Evolutionary conservation across 2,113 vertebrate genomes (phyloP), one percentile per base, ranked within the genome.

Genomic region (Stegostoma tigrinum): DNA sequence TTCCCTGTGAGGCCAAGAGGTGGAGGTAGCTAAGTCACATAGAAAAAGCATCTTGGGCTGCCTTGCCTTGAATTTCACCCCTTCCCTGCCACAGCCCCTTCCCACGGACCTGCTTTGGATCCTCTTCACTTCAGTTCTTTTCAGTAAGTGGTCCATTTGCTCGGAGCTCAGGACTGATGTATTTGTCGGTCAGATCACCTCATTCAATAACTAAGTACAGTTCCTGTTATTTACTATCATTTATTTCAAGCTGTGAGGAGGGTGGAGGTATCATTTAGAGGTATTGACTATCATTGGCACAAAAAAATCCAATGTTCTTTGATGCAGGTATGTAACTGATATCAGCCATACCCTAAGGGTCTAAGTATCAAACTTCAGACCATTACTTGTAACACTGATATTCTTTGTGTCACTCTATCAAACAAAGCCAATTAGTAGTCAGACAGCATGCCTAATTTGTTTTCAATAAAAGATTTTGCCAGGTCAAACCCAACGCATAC

Each of bases 341-440:
- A 94, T 94, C 66, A 68, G 64, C 21, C 27, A 68, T 68, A 94
- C 66, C 91, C 38, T 94, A 38, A 94, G 70, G 66, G 91, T 94
- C 38, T 67, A 45, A 42, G 38, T 70, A 67, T 55, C 64, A 68
- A 67, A 94, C 66, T 70, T 94, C 91, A 94, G 66, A 45, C 91
- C 24, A 68, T 24, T 38, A 70, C 64, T 68, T 42, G n/a, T 38
- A 93, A 1, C 66, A 68, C 64, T 42, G 91, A 94, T 94, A 94
- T 94, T 94, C 64, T 94, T 34, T 64, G 61, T 38, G n/a, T 21
- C 90, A 68, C 38, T 24, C 68, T 38, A 70, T 45, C n/a, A 94
- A 68, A 68, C n/a, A 68, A 68, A 68, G 66, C 91, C 64, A 68
- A 94, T 94, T 67, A 94, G 66, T 23, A 94, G 66, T 45, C 2